Evolutionary conservation across 1,140 invertebrate genomes (phyloP).

Genomic region (Lucilia cuprina): DNA sequence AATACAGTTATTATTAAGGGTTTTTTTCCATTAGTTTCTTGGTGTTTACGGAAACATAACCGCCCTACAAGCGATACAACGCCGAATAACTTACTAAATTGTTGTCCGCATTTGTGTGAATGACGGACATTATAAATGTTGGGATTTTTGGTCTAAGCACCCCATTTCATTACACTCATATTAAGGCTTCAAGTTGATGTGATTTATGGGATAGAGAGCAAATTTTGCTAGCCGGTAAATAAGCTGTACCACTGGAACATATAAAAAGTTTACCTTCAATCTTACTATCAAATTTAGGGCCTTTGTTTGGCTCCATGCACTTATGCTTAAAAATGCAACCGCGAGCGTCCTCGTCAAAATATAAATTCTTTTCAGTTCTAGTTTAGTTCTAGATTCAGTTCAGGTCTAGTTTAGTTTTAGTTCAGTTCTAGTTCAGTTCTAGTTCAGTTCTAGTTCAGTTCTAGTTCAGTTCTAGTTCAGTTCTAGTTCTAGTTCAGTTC

Average conservation of each 20-base stretch:
- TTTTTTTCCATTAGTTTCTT: no score
- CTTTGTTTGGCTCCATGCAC: constrained; percentile 47
- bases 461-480: no score
- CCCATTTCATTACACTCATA: constrained; percentile 49
- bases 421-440: no score
- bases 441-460: no score
- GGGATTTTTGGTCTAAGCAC: constrained; percentile 48
- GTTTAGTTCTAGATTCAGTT: no score
- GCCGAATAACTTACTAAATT: constrained; percentile 46
- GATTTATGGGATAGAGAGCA: constrained; percentile 46
- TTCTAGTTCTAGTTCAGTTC: no score
- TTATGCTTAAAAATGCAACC: constrained; percentile 50
- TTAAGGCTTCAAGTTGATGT: constrained; percentile 45
- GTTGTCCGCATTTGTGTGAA: constrained; percentile 19
- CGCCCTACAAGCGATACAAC: constrained; percentile 49
- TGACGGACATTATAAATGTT: constrained; percentile 58
- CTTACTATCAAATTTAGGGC: constrained; percentile 44
- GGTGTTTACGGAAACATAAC: constrained; percentile 46
- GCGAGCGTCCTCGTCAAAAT: constrained; percentile 49
- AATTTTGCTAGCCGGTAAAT: constrained; percentile 42
- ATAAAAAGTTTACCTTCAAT: constrained; percentile 43
- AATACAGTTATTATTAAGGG: no score
- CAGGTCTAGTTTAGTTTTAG: no score
- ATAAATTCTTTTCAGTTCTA: constrained; percentile 44
- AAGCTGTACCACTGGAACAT: constrained; percentile 50